These are phyloP conservation scores for Plecotus auritus DNA, from an alignment of 2,113 vertebrate species.

Conservation along the genomic window DNA sequence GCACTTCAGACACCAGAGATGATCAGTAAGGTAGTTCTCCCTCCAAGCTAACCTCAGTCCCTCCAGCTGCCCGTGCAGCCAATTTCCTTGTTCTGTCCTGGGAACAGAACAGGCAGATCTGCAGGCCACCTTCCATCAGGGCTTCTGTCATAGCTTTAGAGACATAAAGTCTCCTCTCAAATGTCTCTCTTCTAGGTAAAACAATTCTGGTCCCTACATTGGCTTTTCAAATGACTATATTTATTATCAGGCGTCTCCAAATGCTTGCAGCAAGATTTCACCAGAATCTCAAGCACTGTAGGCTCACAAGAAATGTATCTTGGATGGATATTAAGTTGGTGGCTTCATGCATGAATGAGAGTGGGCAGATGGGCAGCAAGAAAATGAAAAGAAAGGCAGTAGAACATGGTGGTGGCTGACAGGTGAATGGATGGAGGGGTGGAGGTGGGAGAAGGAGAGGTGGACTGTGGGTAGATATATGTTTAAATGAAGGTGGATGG, in stretches of 20 bases:
- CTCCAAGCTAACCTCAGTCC: not conserved
- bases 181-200: not conserved
- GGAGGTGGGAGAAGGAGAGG: not conserved
- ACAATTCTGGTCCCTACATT: not conserved
- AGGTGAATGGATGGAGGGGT: not conserved
- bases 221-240: not conserved
- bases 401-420: not conserved
- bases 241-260: not conserved
- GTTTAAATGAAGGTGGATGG: not conserved
- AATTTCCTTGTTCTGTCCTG: not conserved
- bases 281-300: not conserved
- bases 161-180: not conserved
- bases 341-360: not conserved
- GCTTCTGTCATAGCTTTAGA: not conserved
- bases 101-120: not conserved
- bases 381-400: not conserved
- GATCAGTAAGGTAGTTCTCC: not conserved
- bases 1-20: not conserved
- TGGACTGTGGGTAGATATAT: not conserved
- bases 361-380: not conserved
- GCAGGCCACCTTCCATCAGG: not conserved
- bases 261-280: not conserved
- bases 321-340: not conserved
- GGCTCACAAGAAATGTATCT: not conserved
- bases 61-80: not conserved